Percentiles rank a stretch among this genome's conserved stretches.
Evolutionary conservation across 1,140 invertebrate species (phyloP).

Genomic region (Gryon sp.): DNA sequence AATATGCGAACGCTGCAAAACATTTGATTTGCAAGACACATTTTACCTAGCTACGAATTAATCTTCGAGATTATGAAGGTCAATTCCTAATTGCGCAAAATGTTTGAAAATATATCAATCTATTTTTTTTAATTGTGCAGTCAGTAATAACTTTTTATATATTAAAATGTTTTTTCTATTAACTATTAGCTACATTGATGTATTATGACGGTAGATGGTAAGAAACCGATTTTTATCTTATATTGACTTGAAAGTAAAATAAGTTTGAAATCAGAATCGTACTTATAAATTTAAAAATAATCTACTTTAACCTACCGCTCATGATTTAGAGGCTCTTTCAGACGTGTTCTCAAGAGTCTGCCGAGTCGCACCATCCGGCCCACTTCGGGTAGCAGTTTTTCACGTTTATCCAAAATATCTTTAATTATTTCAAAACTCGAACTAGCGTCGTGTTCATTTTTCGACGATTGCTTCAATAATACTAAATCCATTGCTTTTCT

Average conservation of each 20-base stretch:
- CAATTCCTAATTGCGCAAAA: constrained; percentile 15
- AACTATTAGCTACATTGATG: no score
- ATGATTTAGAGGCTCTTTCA: constrained; percentile 82
- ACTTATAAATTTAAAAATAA: constrained; percentile 39
- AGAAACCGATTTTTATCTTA: constrained; percentile 1
- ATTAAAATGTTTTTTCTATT: no score
- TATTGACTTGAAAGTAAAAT: background rate
- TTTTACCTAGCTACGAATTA: constrained; percentile 9
- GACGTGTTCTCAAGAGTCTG: constrained; percentile 83
- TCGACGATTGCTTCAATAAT: constrained; percentile 45
- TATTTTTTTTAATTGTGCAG: no score
- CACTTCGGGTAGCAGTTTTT: constrained; percentile 86
- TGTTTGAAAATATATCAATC: no score
- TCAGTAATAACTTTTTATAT: no score
- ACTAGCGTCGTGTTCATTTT: constrained; percentile 31
- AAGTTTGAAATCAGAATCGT: no score
- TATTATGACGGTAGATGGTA: no score
- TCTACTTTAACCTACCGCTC: constrained; percentile 63
- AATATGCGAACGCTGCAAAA: constrained; percentile 38
- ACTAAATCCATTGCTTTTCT: constrained; percentile 77
- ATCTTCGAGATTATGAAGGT: constrained; percentile 35
- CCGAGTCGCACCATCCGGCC: constrained; percentile 87
- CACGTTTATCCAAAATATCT: constrained; percentile 82
- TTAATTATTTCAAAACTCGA: constrained; percentile 67
- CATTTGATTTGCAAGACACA: constrained; percentile 18